phyloP scores from a whole-genome alignment of 2,888 invertebrate species.

The Candidula unifasciata region DNA sequence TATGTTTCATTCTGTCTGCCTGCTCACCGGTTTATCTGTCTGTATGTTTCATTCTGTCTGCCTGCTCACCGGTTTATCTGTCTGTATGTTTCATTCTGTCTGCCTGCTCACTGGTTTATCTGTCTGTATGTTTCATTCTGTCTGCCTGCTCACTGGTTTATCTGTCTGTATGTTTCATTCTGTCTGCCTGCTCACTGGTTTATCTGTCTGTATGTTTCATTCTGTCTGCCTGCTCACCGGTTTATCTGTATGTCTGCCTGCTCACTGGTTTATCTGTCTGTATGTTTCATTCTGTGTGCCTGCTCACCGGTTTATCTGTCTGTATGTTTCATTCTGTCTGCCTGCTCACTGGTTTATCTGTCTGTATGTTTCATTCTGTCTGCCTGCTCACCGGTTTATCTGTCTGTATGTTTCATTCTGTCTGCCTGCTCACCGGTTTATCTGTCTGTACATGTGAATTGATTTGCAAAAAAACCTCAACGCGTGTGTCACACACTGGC shows the following conservation, averaged over 20 bases:
- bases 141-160: background rate
- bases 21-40: background rate
- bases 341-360: background rate
- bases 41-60: background rate
- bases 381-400: too few relatives aligned
- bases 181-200: background rate
- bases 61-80: background rate
- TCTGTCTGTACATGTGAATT: too few relatives aligned
- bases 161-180: background rate
- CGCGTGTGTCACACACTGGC: too few relatives aligned
- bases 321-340: background rate
- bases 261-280: background rate
- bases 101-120: background rate
- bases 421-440: too few relatives aligned
- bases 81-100: background rate
- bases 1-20: background rate
- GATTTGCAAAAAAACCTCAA: too few relatives aligned
- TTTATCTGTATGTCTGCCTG: background rate
- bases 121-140: background rate
- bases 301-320: background rate
- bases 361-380: background rate
- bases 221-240: background rate
- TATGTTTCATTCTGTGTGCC: constrained; percentile 14
- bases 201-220: background rate
- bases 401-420: too few relatives aligned